Evolutionary conservation across 2,113 vertebrate species (phyloP).

Genomic region (Catharus minimus): DNA sequence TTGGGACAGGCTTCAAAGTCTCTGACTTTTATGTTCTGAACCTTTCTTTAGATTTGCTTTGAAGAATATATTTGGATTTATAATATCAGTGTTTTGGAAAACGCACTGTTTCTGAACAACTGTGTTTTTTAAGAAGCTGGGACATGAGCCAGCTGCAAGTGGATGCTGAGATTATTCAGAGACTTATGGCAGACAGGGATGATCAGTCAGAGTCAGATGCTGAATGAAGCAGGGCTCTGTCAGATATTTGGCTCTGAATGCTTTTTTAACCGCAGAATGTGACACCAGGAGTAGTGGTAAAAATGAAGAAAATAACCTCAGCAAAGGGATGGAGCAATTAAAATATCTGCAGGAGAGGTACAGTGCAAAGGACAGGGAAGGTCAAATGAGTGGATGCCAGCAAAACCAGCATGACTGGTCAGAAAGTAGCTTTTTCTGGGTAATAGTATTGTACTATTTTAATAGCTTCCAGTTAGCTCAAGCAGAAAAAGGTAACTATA

Average conservation of each 20-base stretch:
- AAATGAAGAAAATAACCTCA: background rate
- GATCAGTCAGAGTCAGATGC: slow-evolving; percentile 13
- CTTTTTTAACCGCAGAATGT: background rate
- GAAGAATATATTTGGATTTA: background rate
- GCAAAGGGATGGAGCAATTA: background rate
- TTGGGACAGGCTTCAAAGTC: slow-evolving; percentile 12
- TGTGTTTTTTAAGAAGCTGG: slow-evolving; percentile 10
- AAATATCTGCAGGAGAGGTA: background rate
- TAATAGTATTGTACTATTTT: background rate
- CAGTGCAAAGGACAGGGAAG: background rate
- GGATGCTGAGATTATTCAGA: slow-evolving; percentile 28
- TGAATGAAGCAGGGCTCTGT: background rate
- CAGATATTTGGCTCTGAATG: background rate
- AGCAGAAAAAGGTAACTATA: background rate
- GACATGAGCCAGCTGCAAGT: background rate
- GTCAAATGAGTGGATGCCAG: background rate
- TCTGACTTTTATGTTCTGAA: background rate
- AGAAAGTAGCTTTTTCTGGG: background rate
- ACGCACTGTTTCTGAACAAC: background rate
- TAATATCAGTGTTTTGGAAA: background rate
- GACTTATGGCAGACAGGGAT: background rate
- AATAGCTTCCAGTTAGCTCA: background rate
- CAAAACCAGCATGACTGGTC: background rate
- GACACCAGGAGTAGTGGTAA: background rate
- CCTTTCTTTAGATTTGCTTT: background rate